Evolutionary conservation across 2,888 invertebrate species (phyloP).

Genomic region (Fragum fragum): DNA sequence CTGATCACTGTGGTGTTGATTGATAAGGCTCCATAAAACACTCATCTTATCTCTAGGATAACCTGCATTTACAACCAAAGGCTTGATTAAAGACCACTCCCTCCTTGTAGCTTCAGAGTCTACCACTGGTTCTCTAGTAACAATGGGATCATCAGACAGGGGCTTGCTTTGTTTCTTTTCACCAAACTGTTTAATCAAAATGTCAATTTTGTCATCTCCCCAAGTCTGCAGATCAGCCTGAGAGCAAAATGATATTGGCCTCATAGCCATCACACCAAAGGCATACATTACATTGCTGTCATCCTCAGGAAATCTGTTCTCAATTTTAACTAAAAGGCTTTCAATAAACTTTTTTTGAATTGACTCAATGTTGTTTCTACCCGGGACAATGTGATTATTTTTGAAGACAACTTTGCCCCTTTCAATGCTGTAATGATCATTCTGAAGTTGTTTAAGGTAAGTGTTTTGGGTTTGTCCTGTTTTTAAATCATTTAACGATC

Average conservation of each 20-base stretch:
- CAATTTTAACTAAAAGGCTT: slow-evolving; percentile 20
- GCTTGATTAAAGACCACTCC: too few relatives aligned
- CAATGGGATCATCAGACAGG: slow-evolving; percentile 13
- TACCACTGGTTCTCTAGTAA: too few relatives aligned
- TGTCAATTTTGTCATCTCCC: slow-evolving; percentile 42
- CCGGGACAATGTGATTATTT: slow-evolving; percentile 34
- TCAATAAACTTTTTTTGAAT: slow-evolving; percentile 35
- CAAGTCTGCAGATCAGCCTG: slow-evolving; percentile 19
- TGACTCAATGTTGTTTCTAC: slow-evolving; percentile 33
- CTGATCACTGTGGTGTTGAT: too few relatives aligned
- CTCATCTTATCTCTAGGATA: too few relatives aligned
- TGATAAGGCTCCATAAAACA: too few relatives aligned
- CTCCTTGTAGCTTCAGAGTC: too few relatives aligned
- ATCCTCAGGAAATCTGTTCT: slow-evolving; percentile 35
- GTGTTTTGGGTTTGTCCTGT: slow-evolving; percentile 10
- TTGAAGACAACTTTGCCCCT: slow-evolving; percentile 33
- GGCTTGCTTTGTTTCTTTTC: slow-evolving; percentile 1
- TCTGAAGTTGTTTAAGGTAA: slow-evolving; percentile 9
- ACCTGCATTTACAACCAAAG: too few relatives aligned
- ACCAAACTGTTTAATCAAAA: slow-evolving; percentile 31
- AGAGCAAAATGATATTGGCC: slow-evolving; percentile 34
- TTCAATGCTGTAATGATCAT: slow-evolving; percentile 15
- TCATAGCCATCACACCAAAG: slow-evolving; percentile 34
- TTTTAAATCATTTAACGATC: slow-evolving; percentile 8
- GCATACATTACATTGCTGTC: slow-evolving; percentile 42